Evolutionary conservation across 2,113 vertebrate genomes (phyloP).

Genomic region (Trogon surrucura): DNA sequence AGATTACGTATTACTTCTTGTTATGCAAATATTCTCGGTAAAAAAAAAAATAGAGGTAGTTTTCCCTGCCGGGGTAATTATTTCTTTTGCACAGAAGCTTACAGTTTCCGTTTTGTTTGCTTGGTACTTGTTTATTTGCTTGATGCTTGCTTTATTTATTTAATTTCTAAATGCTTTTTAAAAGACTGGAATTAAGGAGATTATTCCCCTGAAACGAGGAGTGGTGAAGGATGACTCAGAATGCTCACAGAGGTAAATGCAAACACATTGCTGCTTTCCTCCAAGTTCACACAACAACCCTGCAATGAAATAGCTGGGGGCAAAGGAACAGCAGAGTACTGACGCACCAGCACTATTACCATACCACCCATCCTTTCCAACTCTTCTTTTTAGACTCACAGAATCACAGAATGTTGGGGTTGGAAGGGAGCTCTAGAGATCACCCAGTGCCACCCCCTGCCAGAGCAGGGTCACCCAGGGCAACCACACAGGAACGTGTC

Average conservation of each 20-base stretch:
- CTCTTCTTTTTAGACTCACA: background rate
- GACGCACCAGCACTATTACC: background rate
- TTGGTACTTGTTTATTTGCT: background rate
- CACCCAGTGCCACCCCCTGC: no score
- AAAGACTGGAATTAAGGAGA: background rate
- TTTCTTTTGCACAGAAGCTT: background rate
- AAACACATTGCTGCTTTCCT: background rate
- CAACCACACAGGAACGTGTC: no score
- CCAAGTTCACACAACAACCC: background rate
- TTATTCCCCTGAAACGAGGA: background rate
- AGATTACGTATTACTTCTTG: background rate
- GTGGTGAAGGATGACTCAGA: background rate
- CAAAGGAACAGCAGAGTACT: background rate
- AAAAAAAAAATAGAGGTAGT: background rate
- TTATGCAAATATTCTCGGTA: background rate
- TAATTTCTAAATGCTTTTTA: background rate
- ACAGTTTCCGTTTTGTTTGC: slow-evolving; percentile 1
- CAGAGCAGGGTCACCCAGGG: no score
- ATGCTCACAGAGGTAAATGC: background rate
- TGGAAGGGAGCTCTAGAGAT: no score
- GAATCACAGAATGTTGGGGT: background rate
- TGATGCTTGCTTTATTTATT: background rate
- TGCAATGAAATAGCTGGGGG: background rate
- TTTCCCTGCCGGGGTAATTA: background rate
- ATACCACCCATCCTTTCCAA: background rate